Evolutionary conservation across 2,797 vertebrate genomes (phyloP).

Genomic region (Petrocephalus sullivani): DNA sequence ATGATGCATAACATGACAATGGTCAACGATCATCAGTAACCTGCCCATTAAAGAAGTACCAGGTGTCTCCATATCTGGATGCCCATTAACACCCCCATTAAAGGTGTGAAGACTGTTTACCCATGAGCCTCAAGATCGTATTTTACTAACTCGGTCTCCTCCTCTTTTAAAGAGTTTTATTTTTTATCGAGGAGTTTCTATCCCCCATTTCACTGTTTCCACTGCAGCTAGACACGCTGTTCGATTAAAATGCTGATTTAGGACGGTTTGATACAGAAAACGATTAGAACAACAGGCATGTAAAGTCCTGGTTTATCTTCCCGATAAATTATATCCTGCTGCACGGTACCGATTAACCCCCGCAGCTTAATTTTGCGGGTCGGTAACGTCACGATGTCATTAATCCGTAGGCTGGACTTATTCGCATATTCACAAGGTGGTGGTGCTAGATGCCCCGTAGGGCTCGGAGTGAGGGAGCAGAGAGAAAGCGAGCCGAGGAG

Average conservation of each 20-base stretch:
- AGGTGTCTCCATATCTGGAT: background rate
- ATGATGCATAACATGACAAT: background rate
- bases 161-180: background rate
- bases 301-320: background rate
- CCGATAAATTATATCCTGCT: background rate
- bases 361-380: background rate
- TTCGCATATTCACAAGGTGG: slow-evolving; percentile 51
- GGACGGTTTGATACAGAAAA: background rate
- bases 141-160: background rate
- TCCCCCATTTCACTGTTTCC: background rate
- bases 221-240: background rate
- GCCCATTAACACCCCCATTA: background rate
- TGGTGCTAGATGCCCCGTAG: slow-evolving; percentile 59
- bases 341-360: background rate
- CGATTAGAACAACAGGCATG: background rate
- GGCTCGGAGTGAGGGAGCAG: slow-evolving; percentile 50
- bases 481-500: slow-evolving; percentile 40
- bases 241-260: background rate
- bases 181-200: background rate
- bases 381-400: slow-evolving; percentile 31
- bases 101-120: background rate
- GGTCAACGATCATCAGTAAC: background rate
- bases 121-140: background rate
- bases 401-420: slow-evolving; percentile 35
- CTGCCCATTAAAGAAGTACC: background rate